Conservation (phyloP, 2,797 vertebrate species). For the Alauda arvensis region DNA sequence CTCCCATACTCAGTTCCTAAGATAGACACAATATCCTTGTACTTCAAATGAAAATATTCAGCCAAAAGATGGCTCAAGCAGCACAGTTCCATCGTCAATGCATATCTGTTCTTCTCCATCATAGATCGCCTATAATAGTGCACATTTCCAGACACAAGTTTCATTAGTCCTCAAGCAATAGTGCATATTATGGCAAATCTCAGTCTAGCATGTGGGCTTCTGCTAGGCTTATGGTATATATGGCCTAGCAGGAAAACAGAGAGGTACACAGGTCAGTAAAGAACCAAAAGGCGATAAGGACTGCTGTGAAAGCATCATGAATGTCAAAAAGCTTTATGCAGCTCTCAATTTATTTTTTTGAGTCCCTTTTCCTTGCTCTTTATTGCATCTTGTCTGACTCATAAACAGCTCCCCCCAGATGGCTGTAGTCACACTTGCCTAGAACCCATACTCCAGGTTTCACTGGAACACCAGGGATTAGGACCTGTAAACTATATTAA, state of each 20-base stretch:
- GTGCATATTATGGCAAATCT: background rate
- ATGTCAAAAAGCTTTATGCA: background rate
- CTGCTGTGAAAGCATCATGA: background rate
- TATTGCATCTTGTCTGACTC: fast-evolving
- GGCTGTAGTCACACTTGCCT: background rate
- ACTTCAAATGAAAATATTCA: background rate
- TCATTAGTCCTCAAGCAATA: background rate
- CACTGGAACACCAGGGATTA: background rate
- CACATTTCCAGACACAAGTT: background rate
- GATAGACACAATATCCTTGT: background rate
- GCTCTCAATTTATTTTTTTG: background rate
- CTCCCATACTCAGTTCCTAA: fast-evolving
- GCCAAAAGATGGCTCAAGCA: background rate
- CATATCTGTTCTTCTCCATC: background rate
- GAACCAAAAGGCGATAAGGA: background rate
- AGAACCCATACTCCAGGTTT: background rate
- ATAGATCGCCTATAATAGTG: fast-evolving
- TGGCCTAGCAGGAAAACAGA: background rate
- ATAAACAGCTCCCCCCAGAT: background rate
- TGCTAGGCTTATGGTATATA: background rate
- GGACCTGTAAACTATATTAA: background rate
- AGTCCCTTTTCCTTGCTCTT: background rate
- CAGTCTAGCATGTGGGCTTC: background rate
- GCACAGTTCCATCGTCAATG: background rate
- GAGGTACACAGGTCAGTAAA: background rate